Conservation (phyloP, 2,797 vertebrate species). For the Anguilla marmorata region DNA sequence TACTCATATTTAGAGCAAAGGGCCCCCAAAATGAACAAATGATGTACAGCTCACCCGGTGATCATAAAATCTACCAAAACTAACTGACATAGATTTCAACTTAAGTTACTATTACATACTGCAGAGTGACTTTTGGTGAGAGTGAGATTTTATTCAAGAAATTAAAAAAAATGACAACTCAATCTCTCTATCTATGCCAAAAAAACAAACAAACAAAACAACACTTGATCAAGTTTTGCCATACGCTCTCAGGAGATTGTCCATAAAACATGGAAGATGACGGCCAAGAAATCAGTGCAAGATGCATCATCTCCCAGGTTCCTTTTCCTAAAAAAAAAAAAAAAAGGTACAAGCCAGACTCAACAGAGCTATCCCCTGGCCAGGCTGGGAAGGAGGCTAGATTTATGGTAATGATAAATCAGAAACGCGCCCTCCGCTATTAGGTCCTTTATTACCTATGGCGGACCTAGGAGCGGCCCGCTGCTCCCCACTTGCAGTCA, state of each 20-base stretch:
- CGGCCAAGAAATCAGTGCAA: not conserved
- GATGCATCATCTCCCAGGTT: not conserved
- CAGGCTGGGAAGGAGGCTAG: not conserved
- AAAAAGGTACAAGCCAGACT: not conserved
- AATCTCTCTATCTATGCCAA: not conserved
- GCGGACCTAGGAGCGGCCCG: not conserved
- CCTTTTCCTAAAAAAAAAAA: not conserved
- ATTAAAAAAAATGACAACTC: not conserved
- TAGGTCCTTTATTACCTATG: not conserved
- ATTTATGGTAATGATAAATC: conserved; percentile 21
- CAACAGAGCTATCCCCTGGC: not conserved
- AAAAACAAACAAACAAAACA: not conserved
- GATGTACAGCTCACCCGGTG: not conserved
- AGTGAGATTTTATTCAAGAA: not conserved
- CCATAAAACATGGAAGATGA: not conserved
- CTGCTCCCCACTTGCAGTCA: not conserved
- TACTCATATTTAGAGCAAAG: not conserved
- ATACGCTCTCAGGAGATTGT: not conserved
- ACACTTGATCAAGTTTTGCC: not conserved
- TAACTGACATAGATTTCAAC: not conserved
- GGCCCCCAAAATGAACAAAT: not conserved
- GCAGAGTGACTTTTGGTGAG: not conserved
- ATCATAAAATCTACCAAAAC: not conserved
- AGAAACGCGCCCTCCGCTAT: not conserved
- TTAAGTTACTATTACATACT: not conserved